phyloP scores from a whole-genome alignment of 2,888 invertebrate genomes.

The Agrotis ipsilon region DNA sequence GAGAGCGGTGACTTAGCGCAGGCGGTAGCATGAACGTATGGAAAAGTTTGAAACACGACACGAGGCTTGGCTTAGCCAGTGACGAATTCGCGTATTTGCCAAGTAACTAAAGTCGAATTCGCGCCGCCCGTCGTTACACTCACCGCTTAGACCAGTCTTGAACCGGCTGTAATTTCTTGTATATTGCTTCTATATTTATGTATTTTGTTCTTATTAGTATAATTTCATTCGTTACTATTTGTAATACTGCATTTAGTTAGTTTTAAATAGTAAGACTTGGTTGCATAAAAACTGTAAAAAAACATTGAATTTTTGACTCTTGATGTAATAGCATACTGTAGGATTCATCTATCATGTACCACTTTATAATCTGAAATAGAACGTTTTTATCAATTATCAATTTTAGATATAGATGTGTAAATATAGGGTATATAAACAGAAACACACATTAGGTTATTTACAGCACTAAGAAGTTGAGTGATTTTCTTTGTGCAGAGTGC shows the following conservation, averaged over 20 bases:
- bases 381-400: neutral
- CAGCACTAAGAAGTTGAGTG: neutral
- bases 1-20: no score
- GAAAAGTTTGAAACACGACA: no score
- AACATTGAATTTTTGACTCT: constrained; percentile 7
- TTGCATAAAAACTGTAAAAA: constrained; percentile 63
- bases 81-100: no score
- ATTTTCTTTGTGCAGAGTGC: constrained; percentile 15
- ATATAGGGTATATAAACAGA: neutral
- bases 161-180: constrained; percentile 25
- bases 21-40: no score
- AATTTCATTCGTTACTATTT: constrained; percentile 39
- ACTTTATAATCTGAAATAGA: neutral
- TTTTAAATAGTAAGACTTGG: constrained; percentile 31
- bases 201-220: constrained; percentile 26
- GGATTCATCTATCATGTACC: constrained; percentile 26
- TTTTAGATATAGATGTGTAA: constrained; percentile 24
- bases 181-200: constrained; percentile 41
- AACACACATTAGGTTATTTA: neutral
- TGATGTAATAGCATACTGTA: constrained; percentile 22
- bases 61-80: no score
- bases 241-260: constrained; percentile 54
- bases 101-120: no score
- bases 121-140: no score
- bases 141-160: no score